Evolutionary conservation across 1,140 invertebrate genomes (phyloP), one percentile per base, ranked within the genome.

Genomic region (Bombus sylvicola): DNA sequence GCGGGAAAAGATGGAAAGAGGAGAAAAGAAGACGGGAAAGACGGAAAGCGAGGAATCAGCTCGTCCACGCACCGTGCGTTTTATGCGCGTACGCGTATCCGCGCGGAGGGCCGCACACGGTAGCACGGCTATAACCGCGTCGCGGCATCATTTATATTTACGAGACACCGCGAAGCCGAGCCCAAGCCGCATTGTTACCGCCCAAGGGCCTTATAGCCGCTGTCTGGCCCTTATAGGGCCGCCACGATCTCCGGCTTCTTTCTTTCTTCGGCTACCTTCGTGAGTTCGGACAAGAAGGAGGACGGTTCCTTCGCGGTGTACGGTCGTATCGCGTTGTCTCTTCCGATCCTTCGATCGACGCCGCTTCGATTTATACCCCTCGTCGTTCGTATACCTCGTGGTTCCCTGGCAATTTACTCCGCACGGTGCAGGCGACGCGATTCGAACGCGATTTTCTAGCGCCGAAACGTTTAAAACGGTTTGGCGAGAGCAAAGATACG

Each of bases 121-220:
- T 94, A 93, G 94, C 92, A 88, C 62, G 89, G 92, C 92, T 91
- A 93, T 93, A 94, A 94, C 92, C 91, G 89, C 92, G 90, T 92
- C 92, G 92, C 92, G 92, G 93, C 92, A 94, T 95, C 93, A 94
- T 95, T 95, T 95, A 95, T 95, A 94, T 94, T 95, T 94, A 95
- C 93, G 94, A 95, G 93, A 94, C 94, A 94, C 91, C 91, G 91
- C 91, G 92, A 83, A 92, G 90, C 84, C 87, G 85, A 90, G 88
- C 84, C 84, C 90, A 86, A 81, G 88, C 89, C 89, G 94, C 93
- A 95, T 95, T 95, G 94, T 95, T 95, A 94, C 92, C 86, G 91
- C 91, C 91, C 91, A 92, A 92, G 91, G 94, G 91, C 89, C 90
- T 91, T 91, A 89, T 88, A 89, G 88, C 88, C 91, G 92, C 89